phyloP scores from a whole-genome alignment of 2,113 vertebrate species.

The Eira barbara region DNA sequence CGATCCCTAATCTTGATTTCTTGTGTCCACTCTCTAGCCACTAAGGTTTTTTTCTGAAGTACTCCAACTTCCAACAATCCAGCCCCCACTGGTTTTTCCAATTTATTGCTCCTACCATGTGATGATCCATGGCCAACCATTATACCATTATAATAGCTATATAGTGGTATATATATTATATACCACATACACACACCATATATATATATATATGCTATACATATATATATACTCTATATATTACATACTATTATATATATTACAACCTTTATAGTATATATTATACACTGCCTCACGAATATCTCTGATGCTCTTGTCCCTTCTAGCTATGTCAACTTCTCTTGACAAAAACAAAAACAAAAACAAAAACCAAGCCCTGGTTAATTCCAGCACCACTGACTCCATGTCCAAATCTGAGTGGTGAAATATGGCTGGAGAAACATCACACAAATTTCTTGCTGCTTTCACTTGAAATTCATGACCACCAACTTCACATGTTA shows the following conservation, averaged over 20 bases:
- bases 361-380: neutral
- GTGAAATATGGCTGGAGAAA: neutral
- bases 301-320: neutral
- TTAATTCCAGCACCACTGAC: neutral
- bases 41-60: neutral
- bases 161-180: neutral
- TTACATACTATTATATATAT: neutral
- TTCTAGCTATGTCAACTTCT: neutral
- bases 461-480: slow-evolving; percentile 4
- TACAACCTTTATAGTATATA: neutral
- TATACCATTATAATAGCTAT: too few species aligned
- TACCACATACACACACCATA: neutral
- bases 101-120: neutral
- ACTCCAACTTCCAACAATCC: neutral
- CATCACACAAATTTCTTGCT: neutral
- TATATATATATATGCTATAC: neutral
- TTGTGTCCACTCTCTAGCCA: neutral
- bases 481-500: neutral
- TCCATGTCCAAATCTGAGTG: neutral
- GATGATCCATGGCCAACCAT: neutral
- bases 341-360: neutral
- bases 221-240: neutral
- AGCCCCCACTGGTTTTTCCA: neutral
- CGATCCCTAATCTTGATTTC: neutral
- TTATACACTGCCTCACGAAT: neutral